Conservation (phyloP, 2,113 vertebrate genomes). For the Seriola dumerili region DNA sequence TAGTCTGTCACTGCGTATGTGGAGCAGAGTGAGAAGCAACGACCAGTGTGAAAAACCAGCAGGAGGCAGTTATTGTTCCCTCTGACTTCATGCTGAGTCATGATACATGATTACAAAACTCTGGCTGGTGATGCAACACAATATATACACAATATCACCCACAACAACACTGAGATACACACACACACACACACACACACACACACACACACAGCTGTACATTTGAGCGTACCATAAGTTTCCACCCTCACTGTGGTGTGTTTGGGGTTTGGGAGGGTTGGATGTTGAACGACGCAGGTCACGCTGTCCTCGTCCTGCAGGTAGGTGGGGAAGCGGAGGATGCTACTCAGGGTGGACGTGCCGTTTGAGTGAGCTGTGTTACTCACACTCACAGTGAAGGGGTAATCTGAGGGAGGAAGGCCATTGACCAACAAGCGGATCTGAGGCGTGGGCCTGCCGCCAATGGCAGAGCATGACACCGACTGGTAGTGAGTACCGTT, state of each 20-base stretch:
- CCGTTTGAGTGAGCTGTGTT: constrained; percentile 57
- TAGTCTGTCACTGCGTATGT: constrained; percentile 54
- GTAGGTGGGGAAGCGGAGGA: constrained; percentile 78
- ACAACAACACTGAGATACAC: background rate
- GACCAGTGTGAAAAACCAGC: constrained; percentile 26
- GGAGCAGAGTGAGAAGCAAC: constrained; percentile 52
- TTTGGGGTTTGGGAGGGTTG: constrained; percentile 57
- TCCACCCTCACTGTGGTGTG: constrained; percentile 65
- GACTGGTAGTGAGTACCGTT: constrained; percentile 75
- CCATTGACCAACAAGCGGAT: constrained; percentile 76
- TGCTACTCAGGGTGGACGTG: constrained; percentile 71
- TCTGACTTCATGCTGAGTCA: constrained; percentile 61
- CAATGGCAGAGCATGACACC: constrained; percentile 72
- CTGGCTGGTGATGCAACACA: constrained; percentile 33
- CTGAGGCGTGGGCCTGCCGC: constrained; percentile 68
- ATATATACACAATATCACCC: background rate
- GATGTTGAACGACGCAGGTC: constrained; percentile 76
- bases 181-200: background rate
- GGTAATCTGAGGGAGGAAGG: constrained; percentile 19
- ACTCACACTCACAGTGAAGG: constrained; percentile 49
- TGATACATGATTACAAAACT: constrained; percentile 37
- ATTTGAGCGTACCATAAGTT: constrained; percentile 67
- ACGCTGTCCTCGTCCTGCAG: constrained; percentile 75
- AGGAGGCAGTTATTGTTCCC: constrained; percentile 38
- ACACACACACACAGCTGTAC: background rate